Conservation (phyloP, 2,888 invertebrate species). For the Diarsia brunnea region DNA sequence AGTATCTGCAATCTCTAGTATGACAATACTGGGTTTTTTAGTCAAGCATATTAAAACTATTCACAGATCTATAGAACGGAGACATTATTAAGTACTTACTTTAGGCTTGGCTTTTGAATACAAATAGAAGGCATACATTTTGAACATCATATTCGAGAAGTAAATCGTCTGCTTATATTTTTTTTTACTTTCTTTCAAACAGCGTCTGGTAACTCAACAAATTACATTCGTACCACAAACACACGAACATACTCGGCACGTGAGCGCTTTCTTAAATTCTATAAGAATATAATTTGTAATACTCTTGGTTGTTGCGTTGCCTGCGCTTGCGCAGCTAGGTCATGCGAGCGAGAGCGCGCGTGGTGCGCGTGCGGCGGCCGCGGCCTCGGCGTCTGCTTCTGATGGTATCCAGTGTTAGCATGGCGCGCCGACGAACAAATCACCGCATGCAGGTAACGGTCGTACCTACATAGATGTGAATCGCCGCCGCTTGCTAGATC, state of each 20-base stretch:
- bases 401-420: constrained; percentile 87
- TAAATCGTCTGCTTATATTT: constrained; percentile 44
- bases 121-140: constrained; percentile 28
- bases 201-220: constrained; percentile 81
- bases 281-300: constrained; percentile 89
- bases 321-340: constrained; percentile 75
- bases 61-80: constrained; percentile 33
- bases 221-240: constrained; percentile 44
- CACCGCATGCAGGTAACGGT: constrained; percentile 92
- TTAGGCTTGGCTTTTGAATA: constrained; percentile 34
- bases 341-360: constrained; percentile 85
- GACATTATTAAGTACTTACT: constrained; percentile 26
- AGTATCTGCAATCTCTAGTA: constrained; percentile 23
- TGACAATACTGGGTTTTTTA: constrained; percentile 16
- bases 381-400: constrained; percentile 79
- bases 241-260: constrained; percentile 56
- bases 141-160: constrained; percentile 17
- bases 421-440: constrained; percentile 90
- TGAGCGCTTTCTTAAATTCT: constrained; percentile 78
- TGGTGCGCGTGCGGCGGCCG: constrained; percentile 72
- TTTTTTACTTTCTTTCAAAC: constrained; percentile 60
- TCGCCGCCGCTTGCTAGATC: constrained; percentile 92
- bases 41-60: constrained; percentile 22
- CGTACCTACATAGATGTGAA: constrained; percentile 90
- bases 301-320: constrained; percentile 84